A percentile compares a stretch with the other conserved stretches of the same genome.
These are phyloP conservation scores for Carcina quercana DNA, from an alignment of 2,888 invertebrate genomes.

Conservation along the genomic window DNA sequence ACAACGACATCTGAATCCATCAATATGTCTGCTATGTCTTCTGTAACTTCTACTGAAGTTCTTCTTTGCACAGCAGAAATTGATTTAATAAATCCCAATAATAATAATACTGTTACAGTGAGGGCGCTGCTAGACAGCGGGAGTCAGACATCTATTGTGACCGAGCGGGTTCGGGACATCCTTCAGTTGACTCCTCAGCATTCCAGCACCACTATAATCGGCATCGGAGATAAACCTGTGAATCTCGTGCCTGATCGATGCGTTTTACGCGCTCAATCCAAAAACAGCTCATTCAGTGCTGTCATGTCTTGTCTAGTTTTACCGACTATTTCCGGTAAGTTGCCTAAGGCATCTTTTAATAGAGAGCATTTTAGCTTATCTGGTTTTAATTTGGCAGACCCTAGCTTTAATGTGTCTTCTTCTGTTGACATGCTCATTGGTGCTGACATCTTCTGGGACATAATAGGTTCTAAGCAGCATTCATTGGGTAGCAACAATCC, in stretches of 20 bases:
- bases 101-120: background rate
- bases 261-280: slow-evolving; percentile 5
- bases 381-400: slow-evolving; percentile 13
- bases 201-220: slow-evolving; percentile 1
- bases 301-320: slow-evolving; percentile 9
- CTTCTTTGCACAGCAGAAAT: background rate
- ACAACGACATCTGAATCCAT: no score
- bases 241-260: slow-evolving; percentile 2
- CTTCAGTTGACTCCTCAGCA: slow-evolving; percentile 2
- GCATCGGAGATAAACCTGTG: background rate
- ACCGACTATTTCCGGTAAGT: slow-evolving; percentile 11
- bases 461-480: slow-evolving; percentile 8
- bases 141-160: background rate
- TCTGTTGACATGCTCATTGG: slow-evolving; percentile 14
- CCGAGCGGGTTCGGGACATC: background rate
- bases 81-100: background rate
- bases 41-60: background rate
- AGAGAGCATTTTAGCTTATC: slow-evolving; percentile 7
- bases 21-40: slow-evolving; percentile 8
- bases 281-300: background rate
- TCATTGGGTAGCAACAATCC: slow-evolving; percentile 12
- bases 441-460: slow-evolving; percentile 15
- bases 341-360: slow-evolving; percentile 9
- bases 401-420: slow-evolving; percentile 11
- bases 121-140: no score